phyloP scores from a whole-genome alignment of 2,113 vertebrate genomes.

The Isurus oxyrinchus region DNA sequence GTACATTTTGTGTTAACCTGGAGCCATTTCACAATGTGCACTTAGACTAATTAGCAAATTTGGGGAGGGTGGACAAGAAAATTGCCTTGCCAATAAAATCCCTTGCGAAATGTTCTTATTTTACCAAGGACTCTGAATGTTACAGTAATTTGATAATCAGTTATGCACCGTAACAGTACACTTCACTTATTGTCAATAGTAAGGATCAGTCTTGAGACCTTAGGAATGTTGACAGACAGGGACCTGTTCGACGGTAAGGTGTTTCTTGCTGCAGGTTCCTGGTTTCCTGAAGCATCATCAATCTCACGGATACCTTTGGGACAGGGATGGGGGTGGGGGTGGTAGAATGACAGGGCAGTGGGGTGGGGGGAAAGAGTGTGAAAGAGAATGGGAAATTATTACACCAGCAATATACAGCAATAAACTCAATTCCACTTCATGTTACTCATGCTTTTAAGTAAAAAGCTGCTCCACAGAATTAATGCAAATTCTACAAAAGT shows the following conservation, averaged over 20 bases:
- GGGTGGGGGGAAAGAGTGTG: background rate
- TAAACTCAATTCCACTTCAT: background rate
- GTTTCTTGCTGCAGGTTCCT: background rate
- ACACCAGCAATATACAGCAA: background rate
- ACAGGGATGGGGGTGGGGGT: background rate
- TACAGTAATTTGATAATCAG: background rate
- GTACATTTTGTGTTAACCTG: background rate
- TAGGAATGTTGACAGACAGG: background rate
- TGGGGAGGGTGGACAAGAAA: background rate
- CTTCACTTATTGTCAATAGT: slow-evolving; percentile 3
- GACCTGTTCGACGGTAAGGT: background rate
- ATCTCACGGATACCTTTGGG: slow-evolving; percentile 37
- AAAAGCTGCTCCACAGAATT: background rate
- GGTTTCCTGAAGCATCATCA: slow-evolving; percentile 5
- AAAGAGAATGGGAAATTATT: slow-evolving; percentile 1
- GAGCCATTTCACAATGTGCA: background rate
- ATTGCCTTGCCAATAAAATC: background rate
- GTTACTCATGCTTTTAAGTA: background rate
- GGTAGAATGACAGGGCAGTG: too few relatives aligned
- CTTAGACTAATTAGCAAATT: background rate
- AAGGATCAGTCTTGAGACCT: slow-evolving; percentile 14
- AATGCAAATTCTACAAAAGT: background rate
- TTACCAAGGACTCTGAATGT: background rate
- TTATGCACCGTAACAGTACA: background rate
- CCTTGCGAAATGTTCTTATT: background rate